Evolutionary conservation across 2,113 vertebrate species (phyloP), one percentile per base, ranked within the genome.

Genomic region (Ameiurus melas): DNA sequence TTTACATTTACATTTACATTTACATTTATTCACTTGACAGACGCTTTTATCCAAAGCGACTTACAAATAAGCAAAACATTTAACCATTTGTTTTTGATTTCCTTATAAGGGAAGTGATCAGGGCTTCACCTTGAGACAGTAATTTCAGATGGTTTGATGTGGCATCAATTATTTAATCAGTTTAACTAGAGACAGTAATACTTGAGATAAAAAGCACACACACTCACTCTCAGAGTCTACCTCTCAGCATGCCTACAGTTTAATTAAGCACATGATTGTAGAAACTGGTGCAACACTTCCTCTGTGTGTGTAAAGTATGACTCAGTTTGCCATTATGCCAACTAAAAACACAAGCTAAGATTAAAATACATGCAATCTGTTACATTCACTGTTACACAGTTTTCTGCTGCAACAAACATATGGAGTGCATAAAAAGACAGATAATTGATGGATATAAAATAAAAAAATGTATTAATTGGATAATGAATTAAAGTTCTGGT

Each of bases 261-360:
- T 55, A 6, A 85, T 58, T 86, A 78, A 78, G 8, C 57, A 84
- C 62, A 20, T 6, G 17, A 4, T n/a, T 43, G n/a, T 17, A 36
- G 66, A 70, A 55, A 55, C 12, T 55, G 13, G 53, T 55, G 70
- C 55, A 58, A n/a, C 33, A 55, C 51, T 75, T 39, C 53, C 30
- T 75, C 47, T 57, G 84, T 71, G 64, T 55, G 53, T 55, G 83
- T 71, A 22, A 22, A 39, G 30, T 75, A 60, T 85, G 70, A 85
- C 53, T 55, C 53, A 55, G 53, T 55, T 55, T 55, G 83, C 33
- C 64, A 71, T 71, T 71, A 71, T 47, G 16, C 17, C 20, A 33
- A 58, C 68, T 58, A 5, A 85, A 58, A 55, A 71, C n/a, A 22
- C 39, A 70, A 71, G 51, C 17, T 68, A 13, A 20, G 33, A 62